Evolutionary conservation across 2,113 vertebrate species (phyloP).

Genomic region (Galbula dea): DNA sequence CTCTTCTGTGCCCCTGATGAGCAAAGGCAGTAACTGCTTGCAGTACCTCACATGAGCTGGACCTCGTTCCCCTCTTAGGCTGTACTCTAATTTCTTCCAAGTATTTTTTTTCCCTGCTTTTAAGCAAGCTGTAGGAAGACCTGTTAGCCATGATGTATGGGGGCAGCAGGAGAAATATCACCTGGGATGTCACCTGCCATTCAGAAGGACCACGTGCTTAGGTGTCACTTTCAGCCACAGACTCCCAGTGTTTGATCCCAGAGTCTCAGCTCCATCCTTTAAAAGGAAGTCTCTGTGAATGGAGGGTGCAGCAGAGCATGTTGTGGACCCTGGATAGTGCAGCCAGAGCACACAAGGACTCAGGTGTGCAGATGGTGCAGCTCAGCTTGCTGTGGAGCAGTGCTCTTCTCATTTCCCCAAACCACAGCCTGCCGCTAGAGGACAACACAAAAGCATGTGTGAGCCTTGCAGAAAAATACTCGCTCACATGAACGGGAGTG

Average conservation of each 20-base stretch:
- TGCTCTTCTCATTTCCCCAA: neutral
- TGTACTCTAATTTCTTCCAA: neutral
- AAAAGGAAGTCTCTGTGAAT: rapidly evolving
- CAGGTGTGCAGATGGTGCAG: neutral
- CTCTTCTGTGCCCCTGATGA: neutral
- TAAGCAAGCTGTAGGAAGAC: neutral
- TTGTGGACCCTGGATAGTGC: neutral
- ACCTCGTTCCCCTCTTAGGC: neutral
- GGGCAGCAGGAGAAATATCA: neutral
- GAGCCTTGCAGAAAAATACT: neutral
- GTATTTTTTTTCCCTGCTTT: neutral
- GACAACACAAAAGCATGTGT: neutral
- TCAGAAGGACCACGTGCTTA: neutral
- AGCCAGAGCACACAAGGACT: rapidly evolving
- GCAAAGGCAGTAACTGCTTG: neutral
- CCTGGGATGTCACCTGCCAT: neutral
- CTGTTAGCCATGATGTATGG: neutral
- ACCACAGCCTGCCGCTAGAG: neutral
- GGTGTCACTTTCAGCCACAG: rapidly evolving
- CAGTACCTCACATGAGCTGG: neutral
- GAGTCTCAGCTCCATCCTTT: neutral
- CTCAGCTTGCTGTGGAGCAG: neutral
- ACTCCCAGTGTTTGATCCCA: neutral
- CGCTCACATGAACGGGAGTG: rapidly evolving
- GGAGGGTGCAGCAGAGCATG: rapidly evolving